Conservation (phyloP, 2,113 vertebrate genomes). For the Lophius piscatorius region DNA sequence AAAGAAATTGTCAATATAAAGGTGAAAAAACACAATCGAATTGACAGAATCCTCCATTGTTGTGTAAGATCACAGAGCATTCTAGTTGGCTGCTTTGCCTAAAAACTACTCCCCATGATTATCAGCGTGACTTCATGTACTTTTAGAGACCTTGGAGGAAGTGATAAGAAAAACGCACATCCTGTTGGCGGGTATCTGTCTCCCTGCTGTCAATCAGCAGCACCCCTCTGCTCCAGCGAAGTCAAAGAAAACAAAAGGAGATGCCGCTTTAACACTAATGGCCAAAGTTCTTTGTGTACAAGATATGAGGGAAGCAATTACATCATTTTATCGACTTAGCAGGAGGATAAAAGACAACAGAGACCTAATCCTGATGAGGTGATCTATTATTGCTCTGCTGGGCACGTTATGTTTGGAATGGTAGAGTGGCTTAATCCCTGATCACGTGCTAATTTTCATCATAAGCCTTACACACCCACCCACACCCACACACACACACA, state of each 20-base stretch:
- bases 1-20: too few relatives aligned
- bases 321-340: background rate
- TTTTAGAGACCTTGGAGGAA: constrained; percentile 47
- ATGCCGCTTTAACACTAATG: constrained; percentile 6
- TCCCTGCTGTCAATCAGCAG: constrained; percentile 48
- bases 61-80: too few relatives aligned
- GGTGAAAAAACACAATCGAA: too few relatives aligned
- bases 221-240: constrained; percentile 10
- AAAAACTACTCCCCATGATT: background rate
- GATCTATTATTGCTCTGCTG: background rate
- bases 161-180: constrained; percentile 67
- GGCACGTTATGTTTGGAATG: too few relatives aligned
- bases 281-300: background rate
- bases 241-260: constrained; percentile 18
- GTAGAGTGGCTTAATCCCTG: too few relatives aligned
- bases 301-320: constrained; percentile 1
- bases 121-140: background rate
- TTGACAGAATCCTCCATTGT: too few relatives aligned
- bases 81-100: background rate
- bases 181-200: constrained; percentile 41
- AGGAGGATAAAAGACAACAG: constrained; percentile 1
- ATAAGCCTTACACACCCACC: too few relatives aligned
- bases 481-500: too few relatives aligned
- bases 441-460: too few relatives aligned
- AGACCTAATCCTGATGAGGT: background rate